Evolutionary conservation across 2,797 vertebrate genomes (phyloP), one percentile per base, ranked within the genome.

Genomic region (Streptopelia turtur): DNA sequence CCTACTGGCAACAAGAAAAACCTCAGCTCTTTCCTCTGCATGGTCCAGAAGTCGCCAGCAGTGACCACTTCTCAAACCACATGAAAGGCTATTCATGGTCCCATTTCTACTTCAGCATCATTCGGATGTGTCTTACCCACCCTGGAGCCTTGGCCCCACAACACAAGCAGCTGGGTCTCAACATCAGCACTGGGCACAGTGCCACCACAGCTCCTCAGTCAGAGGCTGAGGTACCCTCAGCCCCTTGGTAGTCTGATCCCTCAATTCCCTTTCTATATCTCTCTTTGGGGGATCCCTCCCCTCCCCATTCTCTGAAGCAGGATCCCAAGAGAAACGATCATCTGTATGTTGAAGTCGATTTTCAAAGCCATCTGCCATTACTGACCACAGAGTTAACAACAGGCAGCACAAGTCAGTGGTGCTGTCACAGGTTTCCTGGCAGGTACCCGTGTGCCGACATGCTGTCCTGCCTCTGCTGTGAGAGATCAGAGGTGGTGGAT

Each of bases 401-500:
- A 25, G 47, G 27, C 77, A 39, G 41, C 1, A 5, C 2, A 21
- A 53, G 43, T 13, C 22, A 21, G 57, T 2, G 17, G 21, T 3
- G 10, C 68, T 65, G 49, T 21, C 64, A 47, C 53, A 39, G 23
- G 7, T 31, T 39, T 60, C 39, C 52, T 31, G 13, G 12, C 2
- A 49, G 82, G 35, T 3, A 3, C 12, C 16, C 11, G 16, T 5
- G 28, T 14, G 8, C 22, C 28, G 33, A 10, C 5, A 0, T 15
- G n/a, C 49, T 17, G 4, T 11, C 85, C 69, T 68, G 52, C 41
- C 71, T 89, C 53, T 64, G 13, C n/a, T 80, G 95, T 75, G 96
- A 78, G 59, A 98, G 98, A 64, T 90, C 98, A 93, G 97, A 98
- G 91, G 92, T 98, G 86, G 96, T 97, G 92, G 97, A 98, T 94